Evolutionary conservation across 2,888 invertebrate genomes (phyloP), one percentile per base, ranked within the genome.

Genomic region (Antitype chi): DNA sequence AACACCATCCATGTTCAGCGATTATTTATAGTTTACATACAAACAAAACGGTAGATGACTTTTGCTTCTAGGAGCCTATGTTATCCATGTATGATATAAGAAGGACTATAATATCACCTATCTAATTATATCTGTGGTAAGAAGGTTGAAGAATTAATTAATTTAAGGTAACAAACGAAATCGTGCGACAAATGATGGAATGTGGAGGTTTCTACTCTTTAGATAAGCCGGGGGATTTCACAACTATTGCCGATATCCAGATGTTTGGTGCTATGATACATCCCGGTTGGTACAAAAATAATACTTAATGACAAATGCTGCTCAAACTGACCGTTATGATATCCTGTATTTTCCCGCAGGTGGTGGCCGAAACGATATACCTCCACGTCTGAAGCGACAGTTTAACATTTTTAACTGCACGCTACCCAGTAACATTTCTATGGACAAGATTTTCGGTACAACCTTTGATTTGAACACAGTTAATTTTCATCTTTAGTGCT

Each of bases 211-310:
- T 99, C 93, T 99, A 98, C 94, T 99, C 98, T 25, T 93, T 99
- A 77, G 99, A 99, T 69, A 98, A 98, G 92, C 99, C 99, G 0
- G 99, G 99, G 38, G 99, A 99, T 89, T 99, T 99, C 91, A 97
- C 97, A 2, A 97, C 96, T 17, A 97, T 99, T 84, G 97, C 98
- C 73, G 99, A 99, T 87, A 97, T 99, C 70, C 98, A 98, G 93
- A 97, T 99, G 91, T 95, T 99, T 80, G 98, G 98, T 0, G 99
- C 99, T 8, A 99, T 99, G 99, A 99, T 98, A 88, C 99, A 99
- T 95, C 99, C 99, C 13, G 99, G 96, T 94, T 20, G 6, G 76
- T 66, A 66, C 5, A 66, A 82, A 53, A 38, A 49, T 0, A 11
- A 28, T 32, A 20, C 11, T 0, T 25, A 2, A 20, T 60, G 4